These are phyloP conservation scores for Perccottus glenii DNA, from an alignment of 2,113 vertebrate species.

Conservation along the genomic window DNA sequence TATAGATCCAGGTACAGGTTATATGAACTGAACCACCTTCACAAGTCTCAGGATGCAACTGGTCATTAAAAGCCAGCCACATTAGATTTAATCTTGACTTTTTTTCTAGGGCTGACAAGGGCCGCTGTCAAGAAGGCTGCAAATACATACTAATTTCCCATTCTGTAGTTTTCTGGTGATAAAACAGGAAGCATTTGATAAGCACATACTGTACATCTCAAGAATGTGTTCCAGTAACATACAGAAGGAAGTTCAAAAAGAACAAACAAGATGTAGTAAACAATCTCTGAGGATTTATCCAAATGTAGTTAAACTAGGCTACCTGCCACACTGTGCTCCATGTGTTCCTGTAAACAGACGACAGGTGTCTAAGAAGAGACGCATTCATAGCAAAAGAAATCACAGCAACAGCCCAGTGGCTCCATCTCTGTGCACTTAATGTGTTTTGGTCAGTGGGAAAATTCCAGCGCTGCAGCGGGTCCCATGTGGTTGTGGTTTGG, in stretches of 20 bases:
- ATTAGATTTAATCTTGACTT: too few species aligned
- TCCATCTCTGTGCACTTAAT: conserved; percentile 33
- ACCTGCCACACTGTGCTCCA: conserved; percentile 17
- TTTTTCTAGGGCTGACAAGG: too few species aligned
- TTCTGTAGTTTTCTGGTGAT: too few species aligned
- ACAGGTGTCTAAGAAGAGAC: conserved; percentile 60
- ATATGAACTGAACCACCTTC: too few species aligned
- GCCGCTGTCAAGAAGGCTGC: too few species aligned
- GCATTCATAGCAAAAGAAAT: conserved; percentile 33
- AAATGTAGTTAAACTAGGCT: not conserved
- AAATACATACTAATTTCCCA: too few species aligned
- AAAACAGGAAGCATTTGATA: not conserved
- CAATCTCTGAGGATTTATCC: not conserved
- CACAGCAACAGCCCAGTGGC: conserved; percentile 20
- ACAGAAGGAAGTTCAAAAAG: not conserved
- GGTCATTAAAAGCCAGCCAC: too few species aligned
- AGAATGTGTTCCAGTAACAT: not conserved
- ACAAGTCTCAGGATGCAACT: too few species aligned
- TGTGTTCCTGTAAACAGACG: conserved; percentile 23
- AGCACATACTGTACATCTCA: not conserved
- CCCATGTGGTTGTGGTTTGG: conserved; percentile 81
- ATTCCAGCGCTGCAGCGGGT: conserved; percentile 55
- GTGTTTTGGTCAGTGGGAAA: conserved; percentile 69
- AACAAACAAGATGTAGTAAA: not conserved
- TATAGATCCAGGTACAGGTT: too few species aligned